These are phyloP conservation scores for Oscheius onirici DNA, from an alignment of 2,888 invertebrate genomes.

Conservation along the genomic window DNA sequence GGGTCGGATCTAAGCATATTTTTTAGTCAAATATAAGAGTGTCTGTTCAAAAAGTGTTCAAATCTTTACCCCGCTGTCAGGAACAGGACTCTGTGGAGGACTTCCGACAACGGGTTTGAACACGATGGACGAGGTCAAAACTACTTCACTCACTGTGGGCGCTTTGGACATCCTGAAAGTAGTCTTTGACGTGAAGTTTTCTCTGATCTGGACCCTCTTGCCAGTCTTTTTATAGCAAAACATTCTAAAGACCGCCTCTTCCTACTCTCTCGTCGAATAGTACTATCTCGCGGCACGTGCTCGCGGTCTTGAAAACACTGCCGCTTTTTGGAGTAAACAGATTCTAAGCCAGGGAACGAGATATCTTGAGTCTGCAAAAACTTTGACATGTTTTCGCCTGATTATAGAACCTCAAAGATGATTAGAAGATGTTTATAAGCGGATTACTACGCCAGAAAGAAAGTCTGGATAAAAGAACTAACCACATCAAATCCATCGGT, in stretches of 20 bases:
- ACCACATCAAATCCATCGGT: constrained; percentile 53
- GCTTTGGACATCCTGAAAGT: constrained; percentile 58
- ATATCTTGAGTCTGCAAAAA: neutral
- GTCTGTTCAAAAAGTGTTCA: neutral
- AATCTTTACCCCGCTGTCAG: constrained; percentile 27
- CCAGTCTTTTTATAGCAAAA: neutral
- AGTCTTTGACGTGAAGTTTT: neutral
- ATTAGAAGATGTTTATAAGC: neutral
- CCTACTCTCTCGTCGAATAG: neutral
- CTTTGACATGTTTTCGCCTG: neutral
- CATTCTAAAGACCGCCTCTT: neutral
- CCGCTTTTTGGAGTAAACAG: neutral
- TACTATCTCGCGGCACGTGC: neutral
- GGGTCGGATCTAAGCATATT: constrained; percentile 46
- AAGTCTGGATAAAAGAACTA: constrained; percentile 6
- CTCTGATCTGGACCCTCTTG: neutral
- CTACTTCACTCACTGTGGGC: constrained; percentile 60
- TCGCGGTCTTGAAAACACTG: neutral
- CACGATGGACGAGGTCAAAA: constrained; percentile 48
- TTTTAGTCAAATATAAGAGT: neutral
- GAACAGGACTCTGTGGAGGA: constrained; percentile 34
- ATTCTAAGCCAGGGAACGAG: neutral
- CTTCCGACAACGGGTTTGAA: constrained; percentile 48
- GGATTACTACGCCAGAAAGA: neutral
- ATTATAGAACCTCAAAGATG: neutral